A percentile compares a stretch with the other conserved stretches of the same genome.
Conservation (phyloP, 1,140 invertebrate genomes). For the Diachasma alloeum region DNA sequence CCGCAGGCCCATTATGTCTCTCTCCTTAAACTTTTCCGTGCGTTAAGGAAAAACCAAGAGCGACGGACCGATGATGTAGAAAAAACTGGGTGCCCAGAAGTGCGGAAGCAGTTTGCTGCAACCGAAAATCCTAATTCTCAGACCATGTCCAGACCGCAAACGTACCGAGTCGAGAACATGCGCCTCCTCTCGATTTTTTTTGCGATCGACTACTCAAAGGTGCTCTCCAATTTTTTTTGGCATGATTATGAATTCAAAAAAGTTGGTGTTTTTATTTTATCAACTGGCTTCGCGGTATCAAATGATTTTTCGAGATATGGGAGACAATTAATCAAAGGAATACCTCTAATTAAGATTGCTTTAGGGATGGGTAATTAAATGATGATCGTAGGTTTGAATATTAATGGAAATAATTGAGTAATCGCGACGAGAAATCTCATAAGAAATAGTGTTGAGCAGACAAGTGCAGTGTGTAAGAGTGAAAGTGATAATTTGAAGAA, state of each 20-base stretch:
- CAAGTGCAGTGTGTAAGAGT: background rate
- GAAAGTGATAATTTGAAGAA: slow-evolving; percentile 20
- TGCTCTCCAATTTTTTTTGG: no score
- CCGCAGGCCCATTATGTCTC: slow-evolving; percentile 45
- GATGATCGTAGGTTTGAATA: no score
- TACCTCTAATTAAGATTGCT: no score
- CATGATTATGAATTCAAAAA: no score
- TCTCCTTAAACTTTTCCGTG: background rate
- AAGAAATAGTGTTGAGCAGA: background rate
- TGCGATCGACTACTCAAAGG: no score
- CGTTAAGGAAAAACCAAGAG: background rate
- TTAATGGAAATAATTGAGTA: background rate
- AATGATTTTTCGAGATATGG: no score
- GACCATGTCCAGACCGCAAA: background rate
- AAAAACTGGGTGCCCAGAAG: slow-evolving; percentile 13
- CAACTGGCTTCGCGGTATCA: no score
- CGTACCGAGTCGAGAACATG: background rate
- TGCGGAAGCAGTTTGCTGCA: slow-evolving; percentile 27
- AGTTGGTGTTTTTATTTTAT: no score
- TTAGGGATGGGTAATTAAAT: no score
- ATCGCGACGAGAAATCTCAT: background rate
- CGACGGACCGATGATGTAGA: background rate
- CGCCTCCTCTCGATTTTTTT: no score
- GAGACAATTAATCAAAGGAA: no score
- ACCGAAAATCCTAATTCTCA: background rate